These are phyloP conservation scores for Novumbra hubbsi DNA, from an alignment of 2,797 vertebrate species.

Conservation along the genomic window DNA sequence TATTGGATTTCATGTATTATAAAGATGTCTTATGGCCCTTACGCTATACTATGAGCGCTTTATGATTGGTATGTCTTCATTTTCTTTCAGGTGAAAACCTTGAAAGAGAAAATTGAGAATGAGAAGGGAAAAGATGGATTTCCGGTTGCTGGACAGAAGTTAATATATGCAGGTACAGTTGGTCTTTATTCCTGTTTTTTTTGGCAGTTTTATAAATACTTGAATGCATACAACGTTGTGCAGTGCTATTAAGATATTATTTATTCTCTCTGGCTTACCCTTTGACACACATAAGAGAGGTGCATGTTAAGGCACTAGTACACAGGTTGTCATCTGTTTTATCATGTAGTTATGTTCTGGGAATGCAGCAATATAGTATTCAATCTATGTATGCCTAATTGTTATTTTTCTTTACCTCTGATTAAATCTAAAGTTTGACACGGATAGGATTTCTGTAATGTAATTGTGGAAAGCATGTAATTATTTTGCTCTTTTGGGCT, in stretches of 20 bases:
- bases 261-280: background rate
- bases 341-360: background rate
- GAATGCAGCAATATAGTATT: background rate
- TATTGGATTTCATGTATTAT: background rate
- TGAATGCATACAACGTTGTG: background rate
- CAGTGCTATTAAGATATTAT: constrained; percentile 2
- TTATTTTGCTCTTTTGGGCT: background rate
- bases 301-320: background rate
- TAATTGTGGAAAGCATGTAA: background rate
- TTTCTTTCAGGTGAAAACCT: constrained; percentile 82
- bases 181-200: background rate
- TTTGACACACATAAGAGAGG: background rate
- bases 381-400: background rate
- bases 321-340: background rate
- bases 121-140: constrained; percentile 92
- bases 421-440: background rate
- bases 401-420: background rate
- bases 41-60: background rate
- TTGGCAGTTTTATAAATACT: constrained; percentile 12
- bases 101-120: constrained; percentile 93
- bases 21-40: background rate
- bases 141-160: constrained; percentile 88
- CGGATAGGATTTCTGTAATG: background rate
- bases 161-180: constrained; percentile 91
- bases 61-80: constrained; percentile 22